Evolutionary conservation across 2,113 vertebrate species (phyloP).

Genomic region (Leptosomus discolor): DNA sequence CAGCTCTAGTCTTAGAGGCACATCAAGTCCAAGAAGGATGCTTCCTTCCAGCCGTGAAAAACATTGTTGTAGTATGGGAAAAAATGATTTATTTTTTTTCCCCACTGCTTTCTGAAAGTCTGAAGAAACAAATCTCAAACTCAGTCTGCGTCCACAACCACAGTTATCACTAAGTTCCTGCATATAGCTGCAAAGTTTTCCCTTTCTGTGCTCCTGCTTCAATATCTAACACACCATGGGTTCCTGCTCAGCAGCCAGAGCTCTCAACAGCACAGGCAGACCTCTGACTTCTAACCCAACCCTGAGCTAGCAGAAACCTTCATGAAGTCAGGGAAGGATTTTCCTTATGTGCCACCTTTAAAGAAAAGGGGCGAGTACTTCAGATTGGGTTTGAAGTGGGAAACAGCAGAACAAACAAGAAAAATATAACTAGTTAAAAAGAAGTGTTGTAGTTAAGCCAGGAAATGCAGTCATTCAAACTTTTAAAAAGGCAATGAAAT

Average conservation of each 20-base stretch:
- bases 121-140: not conserved
- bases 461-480: not conserved
- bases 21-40: not conserved
- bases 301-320: not conserved
- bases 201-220: not conserved
- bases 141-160: not conserved
- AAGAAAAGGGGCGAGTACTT: not conserved
- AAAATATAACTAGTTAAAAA: not conserved
- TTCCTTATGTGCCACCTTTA: not conserved
- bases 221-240: not conserved
- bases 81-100: too few relatives aligned
- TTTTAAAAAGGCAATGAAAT: not conserved
- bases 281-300: not conserved
- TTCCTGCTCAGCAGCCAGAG: not conserved
- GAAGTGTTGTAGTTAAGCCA: not conserved
- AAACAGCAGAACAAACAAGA: not conserved
- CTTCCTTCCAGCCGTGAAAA: not conserved
- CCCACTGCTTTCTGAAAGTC: not conserved
- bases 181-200: not conserved
- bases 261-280: not conserved
- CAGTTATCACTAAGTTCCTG: not conserved
- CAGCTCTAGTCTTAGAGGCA: not conserved
- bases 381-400: not conserved
- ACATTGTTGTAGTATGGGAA: not conserved
- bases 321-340: not conserved